Evolutionary conservation across 2,113 vertebrate species (phyloP).

Genomic region (Larimichthys crocea): DNA sequence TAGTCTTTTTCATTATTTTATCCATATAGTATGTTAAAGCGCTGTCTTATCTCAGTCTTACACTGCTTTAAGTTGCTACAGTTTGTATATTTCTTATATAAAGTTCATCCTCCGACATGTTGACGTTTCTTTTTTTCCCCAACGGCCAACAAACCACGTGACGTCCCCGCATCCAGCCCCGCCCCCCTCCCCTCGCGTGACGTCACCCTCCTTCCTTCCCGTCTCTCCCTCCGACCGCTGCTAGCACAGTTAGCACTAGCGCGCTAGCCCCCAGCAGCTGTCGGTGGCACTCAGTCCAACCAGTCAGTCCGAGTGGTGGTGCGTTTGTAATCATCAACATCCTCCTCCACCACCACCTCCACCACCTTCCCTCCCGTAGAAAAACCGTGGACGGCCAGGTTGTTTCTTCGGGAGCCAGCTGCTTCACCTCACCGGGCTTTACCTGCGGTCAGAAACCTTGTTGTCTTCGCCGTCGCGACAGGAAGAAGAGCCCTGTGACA

Average conservation of each 20-base stretch:
- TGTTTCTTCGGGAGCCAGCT: constrained; percentile 44
- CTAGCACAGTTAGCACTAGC: constrained; percentile 66
- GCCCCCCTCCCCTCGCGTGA: not conserved
- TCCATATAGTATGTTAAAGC: too few relatives aligned
- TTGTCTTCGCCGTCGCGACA: constrained; percentile 59
- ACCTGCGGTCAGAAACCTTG: constrained; percentile 20
- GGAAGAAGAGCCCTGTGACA: constrained; percentile 81
- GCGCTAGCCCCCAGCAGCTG: constrained; percentile 71
- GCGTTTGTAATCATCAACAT: constrained; percentile 30
- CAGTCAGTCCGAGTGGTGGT: constrained; percentile 41
- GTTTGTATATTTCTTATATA: not conserved
- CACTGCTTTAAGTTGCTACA: too few relatives aligned
- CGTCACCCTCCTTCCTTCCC: constrained; percentile 45
- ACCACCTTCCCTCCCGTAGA: constrained; percentile 14
- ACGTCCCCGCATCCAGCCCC: not conserved
- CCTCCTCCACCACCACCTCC: not conserved
- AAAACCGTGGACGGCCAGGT: constrained; percentile 27
- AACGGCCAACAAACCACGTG: constrained; percentile 7
- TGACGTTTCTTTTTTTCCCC: not conserved
- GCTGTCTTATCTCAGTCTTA: not conserved
- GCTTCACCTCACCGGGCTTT: not conserved
- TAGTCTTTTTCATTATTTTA: not conserved
- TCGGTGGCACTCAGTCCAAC: constrained; percentile 65
- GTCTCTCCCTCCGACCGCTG: constrained; percentile 28
- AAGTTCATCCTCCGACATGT: too few relatives aligned